These are phyloP conservation scores for Poecilia wingei DNA, from an alignment of 2,797 vertebrate species.

Conservation along the genomic window DNA sequence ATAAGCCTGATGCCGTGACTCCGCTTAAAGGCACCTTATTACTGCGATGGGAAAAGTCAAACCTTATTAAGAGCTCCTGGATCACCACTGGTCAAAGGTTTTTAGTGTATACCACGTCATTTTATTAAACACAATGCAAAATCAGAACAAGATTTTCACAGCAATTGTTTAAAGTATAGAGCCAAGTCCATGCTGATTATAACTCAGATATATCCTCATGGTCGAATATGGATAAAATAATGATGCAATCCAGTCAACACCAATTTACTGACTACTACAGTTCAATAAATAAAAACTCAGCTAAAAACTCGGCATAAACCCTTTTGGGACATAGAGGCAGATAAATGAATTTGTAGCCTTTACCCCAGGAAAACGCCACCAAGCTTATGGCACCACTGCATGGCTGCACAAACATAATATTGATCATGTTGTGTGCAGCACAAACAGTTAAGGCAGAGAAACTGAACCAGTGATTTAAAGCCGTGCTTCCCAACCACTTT, in stretches of 20 bases:
- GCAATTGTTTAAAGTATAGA: background rate
- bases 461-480: background rate
- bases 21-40: background rate
- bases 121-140: background rate
- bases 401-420: background rate
- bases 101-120: background rate
- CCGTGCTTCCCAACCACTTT: background rate
- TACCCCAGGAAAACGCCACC: background rate
- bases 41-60: conserved; percentile 1
- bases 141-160: background rate
- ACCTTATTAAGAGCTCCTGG: background rate
- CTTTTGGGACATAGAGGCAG: background rate
- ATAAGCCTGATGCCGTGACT: conserved; percentile 3
- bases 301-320: background rate
- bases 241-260: background rate
- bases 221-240: background rate
- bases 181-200: background rate
- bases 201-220: background rate
- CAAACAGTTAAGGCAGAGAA: background rate
- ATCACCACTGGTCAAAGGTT: background rate
- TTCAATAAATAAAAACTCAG: background rate
- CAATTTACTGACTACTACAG: background rate
- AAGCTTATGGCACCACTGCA: background rate
- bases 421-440: background rate
- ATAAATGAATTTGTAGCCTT: background rate